Evolutionary conservation across 2,113 vertebrate species (phyloP), one percentile per base, ranked within the genome.

Genomic region (Siphamia tubifer): DNA sequence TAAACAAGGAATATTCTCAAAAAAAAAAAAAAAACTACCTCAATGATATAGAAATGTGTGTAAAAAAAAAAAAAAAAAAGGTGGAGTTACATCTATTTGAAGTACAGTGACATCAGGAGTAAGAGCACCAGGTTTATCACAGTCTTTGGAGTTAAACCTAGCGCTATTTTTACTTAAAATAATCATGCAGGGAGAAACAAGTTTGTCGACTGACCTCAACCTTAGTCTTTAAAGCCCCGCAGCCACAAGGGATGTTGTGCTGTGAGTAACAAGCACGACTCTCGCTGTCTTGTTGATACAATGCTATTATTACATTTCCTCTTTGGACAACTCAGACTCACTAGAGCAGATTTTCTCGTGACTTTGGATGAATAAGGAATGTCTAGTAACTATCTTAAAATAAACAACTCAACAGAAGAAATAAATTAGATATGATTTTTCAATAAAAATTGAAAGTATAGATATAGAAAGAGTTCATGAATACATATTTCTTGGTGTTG

Each of bases 161-260:
- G n/a, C n/a, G 1, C 47, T 48, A 60, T 62, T 71, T 66, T 55
- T 8, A 40, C 27, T 54, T 1, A 19, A 60, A 60, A 48, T 40
- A 61, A 32, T 67, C 20, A 54, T 10, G 54, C 5, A 42, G 25
- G n/a, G 7, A 25, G 16, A 52, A 9, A 10, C 2, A 12, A 39
- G n/a, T 28, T 42, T 40, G 7, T 58, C 34, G 12, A 48, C 27
- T 24, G 21, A 43, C 60, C 47, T 30, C 47, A 47, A 16, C 20
- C 52, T 44, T 27, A 2, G 4, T 27, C 11, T 20, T 5, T 8
- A 19, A 66, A 20, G 25, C 31, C 15, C 15, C 9, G n/a, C 16
- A 30, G 44, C 66, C 51, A 20, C 53, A 47, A 12, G 20, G 38
- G 16, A 45, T 55, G 54, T 31, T 62, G 48, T 30, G 34, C 28